Evolutionary conservation across 2,797 vertebrate genomes (phyloP).

Genomic region (Australoheros facetus): DNA sequence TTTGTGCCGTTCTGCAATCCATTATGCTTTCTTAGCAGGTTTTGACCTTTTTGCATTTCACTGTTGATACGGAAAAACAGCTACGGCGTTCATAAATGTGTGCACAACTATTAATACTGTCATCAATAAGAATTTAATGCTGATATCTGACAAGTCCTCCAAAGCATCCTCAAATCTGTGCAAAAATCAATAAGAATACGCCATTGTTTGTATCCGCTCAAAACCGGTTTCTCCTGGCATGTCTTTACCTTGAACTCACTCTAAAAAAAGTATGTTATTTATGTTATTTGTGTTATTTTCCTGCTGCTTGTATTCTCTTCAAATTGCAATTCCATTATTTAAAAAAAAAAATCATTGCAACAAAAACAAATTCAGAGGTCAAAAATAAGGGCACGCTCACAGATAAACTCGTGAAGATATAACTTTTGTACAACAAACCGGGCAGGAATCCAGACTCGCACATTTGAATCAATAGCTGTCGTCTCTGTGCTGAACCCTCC

Average conservation of each 20-base stretch:
- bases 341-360: background rate
- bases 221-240: background rate
- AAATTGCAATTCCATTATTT: background rate
- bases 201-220: background rate
- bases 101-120: background rate
- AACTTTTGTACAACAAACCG: background rate
- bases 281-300: background rate
- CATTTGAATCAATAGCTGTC: constrained; percentile 17
- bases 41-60: constrained; percentile 39
- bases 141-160: background rate
- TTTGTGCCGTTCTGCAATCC: constrained; percentile 44
- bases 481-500: background rate
- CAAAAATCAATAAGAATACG: background rate
- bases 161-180: background rate
- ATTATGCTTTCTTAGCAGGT: constrained; percentile 49
- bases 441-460: background rate
- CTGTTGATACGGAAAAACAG: background rate
- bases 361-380: constrained; percentile 34
- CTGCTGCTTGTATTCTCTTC: background rate
- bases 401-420: background rate
- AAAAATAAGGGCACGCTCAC: constrained; percentile 1
- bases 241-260: background rate
- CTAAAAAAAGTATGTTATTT: background rate
- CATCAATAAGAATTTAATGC: background rate
- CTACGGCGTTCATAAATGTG: background rate